Percentiles rank a stretch among this genome's conserved stretches.
phyloP scores from a whole-genome alignment of 2,888 invertebrate species.

The Pheosia gnoma region DNA sequence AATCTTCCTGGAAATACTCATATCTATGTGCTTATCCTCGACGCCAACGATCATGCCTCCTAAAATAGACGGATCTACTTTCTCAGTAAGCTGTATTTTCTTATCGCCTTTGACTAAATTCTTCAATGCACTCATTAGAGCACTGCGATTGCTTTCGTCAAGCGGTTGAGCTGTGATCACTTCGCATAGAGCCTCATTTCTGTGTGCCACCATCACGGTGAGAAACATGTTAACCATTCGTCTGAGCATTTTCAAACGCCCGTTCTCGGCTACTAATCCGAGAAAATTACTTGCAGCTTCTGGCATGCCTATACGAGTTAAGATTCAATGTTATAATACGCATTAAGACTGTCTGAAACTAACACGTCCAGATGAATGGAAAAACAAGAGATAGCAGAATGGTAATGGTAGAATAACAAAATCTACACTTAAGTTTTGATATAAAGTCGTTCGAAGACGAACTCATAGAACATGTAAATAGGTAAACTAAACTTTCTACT shows the following conservation, averaged over 20 bases:
- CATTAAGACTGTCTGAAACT: background rate
- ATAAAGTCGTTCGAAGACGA: no score
- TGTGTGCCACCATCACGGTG: constrained; percentile 69
- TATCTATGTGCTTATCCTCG: constrained; percentile 72
- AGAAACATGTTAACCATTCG: constrained; percentile 65
- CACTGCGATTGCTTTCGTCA: constrained; percentile 44
- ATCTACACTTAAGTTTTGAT: no score
- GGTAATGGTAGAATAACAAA: no score
- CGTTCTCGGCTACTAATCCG: constrained; percentile 67
- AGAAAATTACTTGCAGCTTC: constrained; percentile 61
- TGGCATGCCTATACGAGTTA: constrained; percentile 55
- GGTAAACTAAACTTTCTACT: no score
- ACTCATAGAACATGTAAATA: no score
- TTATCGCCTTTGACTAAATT: constrained; percentile 62
- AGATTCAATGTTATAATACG: background rate
- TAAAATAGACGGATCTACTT: constrained; percentile 60
- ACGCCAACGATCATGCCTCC: constrained; percentile 72
- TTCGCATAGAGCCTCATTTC: constrained; percentile 69
- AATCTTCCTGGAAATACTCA: constrained; percentile 66
- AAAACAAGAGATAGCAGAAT: no score
- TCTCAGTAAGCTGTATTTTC: constrained; percentile 65
- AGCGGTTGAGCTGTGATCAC: constrained; percentile 71
- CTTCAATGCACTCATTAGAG: constrained; percentile 57
- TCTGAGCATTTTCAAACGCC: constrained; percentile 60
- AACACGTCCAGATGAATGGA: no score